Evolutionary conservation across 2,888 invertebrate genomes (phyloP).

Genomic region (Acleris sparsana): DNA sequence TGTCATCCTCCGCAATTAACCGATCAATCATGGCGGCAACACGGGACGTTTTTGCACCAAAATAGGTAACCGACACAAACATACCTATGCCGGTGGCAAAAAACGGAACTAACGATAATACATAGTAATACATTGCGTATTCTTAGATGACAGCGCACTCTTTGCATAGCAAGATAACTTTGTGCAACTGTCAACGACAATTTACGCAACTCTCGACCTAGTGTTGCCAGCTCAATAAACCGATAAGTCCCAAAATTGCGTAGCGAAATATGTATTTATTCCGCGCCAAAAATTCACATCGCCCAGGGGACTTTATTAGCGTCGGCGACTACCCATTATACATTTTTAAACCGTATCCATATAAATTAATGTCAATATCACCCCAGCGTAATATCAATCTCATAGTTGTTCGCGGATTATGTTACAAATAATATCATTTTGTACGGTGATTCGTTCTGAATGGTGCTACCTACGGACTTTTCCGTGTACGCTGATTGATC

Average conservation of each 20-base stretch:
- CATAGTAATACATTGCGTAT: neutral
- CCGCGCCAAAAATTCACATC: constrained; percentile 52
- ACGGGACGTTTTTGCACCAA: constrained; percentile 44
- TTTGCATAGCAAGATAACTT: constrained; percentile 1
- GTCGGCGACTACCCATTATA: constrained; percentile 76
- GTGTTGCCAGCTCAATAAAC: constrained; percentile 38
- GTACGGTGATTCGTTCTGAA: constrained; percentile 83
- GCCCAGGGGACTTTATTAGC: constrained; percentile 78
- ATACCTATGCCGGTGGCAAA: constrained; percentile 5
- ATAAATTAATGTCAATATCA: constrained; percentile 83
- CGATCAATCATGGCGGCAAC: constrained; percentile 60
- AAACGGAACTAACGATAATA: constrained; percentile 5
- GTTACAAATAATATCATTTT: constrained; percentile 83
- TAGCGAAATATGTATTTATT: constrained; percentile 45
- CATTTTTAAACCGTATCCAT: constrained; percentile 84
- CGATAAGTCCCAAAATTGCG: constrained; percentile 20
- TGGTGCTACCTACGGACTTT: constrained; percentile 67
- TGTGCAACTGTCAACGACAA: constrained; percentile 1
- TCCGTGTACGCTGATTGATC: constrained; percentile 39
- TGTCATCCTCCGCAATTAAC: constrained; percentile 56
- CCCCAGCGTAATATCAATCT: constrained; percentile 82
- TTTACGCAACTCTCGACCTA: constrained; percentile 3
- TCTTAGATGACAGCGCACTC: constrained; percentile 5
- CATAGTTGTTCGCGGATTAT: constrained; percentile 82
- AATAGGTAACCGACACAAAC: constrained; percentile 33